phyloP scores from a whole-genome alignment of 2,113 vertebrate species.

The Lamprologus lemairii region DNA sequence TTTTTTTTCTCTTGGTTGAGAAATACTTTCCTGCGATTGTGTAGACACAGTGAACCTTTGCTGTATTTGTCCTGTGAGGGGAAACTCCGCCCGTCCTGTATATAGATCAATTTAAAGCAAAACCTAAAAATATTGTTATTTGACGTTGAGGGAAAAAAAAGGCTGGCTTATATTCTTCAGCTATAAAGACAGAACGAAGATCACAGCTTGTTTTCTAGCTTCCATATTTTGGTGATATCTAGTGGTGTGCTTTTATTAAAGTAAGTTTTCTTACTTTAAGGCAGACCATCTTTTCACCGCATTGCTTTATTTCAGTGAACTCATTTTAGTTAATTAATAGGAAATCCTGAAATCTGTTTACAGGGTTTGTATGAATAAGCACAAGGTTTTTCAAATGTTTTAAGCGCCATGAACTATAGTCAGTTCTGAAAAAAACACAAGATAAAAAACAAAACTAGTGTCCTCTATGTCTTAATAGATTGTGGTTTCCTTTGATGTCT shows the following conservation, averaged over 20 bases:
- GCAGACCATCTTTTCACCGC: background rate
- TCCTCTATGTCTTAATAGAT: background rate
- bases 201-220: background rate
- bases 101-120: background rate
- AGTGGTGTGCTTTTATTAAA: background rate
- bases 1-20: background rate
- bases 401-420: background rate
- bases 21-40: constrained; percentile 55
- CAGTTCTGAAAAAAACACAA: rapidly evolving
- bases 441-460: background rate
- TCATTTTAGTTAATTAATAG: background rate
- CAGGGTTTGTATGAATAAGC: background rate
- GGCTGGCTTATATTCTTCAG: background rate
- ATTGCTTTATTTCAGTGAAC: background rate
- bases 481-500: background rate
- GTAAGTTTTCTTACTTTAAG: background rate
- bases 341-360: background rate
- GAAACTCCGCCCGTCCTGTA: constrained; percentile 41
- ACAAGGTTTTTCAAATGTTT: background rate
- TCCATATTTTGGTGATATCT: background rate
- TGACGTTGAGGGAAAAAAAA: background rate
- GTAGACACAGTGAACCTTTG: background rate
- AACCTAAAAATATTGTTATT: background rate
- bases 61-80: constrained; percentile 17
- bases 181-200: background rate